Evolutionary conservation across 2,888 invertebrate species (phyloP).

Genomic region (Anaspis maculata): DNA sequence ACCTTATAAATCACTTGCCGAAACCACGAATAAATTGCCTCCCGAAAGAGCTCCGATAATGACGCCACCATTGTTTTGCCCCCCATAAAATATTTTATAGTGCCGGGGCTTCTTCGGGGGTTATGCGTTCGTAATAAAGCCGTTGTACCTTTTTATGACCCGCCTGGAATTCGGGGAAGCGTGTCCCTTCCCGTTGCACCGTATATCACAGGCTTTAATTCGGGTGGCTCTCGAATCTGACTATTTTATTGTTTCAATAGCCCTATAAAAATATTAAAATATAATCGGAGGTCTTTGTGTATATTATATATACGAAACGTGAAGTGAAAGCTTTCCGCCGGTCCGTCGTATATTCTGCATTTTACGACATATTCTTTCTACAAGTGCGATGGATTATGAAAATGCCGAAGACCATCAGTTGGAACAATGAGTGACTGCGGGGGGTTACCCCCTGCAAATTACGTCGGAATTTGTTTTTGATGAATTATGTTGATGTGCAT

Average conservation of each 20-base stretch:
- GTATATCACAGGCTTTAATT: too few relatives aligned
- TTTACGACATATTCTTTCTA: not conserved
- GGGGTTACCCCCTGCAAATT: not conserved
- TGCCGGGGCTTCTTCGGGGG: conserved; percentile 2
- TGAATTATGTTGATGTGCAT: too few relatives aligned
- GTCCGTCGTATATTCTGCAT: not conserved
- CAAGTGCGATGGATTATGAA: not conserved
- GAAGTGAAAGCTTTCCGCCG: too few relatives aligned
- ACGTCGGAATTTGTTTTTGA: too few relatives aligned
- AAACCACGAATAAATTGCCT: too few relatives aligned
- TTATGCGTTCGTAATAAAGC: conserved; percentile 2
- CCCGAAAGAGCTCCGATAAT: too few relatives aligned
- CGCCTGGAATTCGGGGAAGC: not conserved
- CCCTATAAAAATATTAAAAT: conserved; percentile 10
- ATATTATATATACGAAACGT: too few relatives aligned
- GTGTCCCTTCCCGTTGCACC: too few relatives aligned
- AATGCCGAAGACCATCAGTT: not conserved
- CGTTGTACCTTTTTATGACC: conserved; percentile 1
- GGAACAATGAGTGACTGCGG: not conserved
- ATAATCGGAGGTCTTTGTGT: too few relatives aligned
- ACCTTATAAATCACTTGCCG: too few relatives aligned
- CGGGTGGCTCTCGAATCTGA: not conserved
- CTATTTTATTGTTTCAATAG: conserved; percentile 1
- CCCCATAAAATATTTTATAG: conserved; percentile 1
- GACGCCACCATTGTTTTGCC: conserved; percentile 1